phyloP scores from a whole-genome alignment of 2,797 vertebrate species.

The Smutsia temminckii region DNA sequence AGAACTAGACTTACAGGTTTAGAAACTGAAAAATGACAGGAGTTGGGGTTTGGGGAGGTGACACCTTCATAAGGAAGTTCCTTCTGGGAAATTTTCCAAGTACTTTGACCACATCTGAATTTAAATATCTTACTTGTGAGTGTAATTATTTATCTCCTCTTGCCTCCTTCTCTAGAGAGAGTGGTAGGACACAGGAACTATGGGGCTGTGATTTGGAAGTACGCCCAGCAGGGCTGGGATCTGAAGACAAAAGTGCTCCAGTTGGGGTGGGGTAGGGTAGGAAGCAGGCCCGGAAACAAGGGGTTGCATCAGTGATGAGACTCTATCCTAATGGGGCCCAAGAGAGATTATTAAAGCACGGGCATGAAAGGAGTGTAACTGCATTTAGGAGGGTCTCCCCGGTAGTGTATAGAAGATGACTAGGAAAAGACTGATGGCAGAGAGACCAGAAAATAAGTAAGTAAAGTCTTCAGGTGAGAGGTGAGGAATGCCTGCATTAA shows the following conservation, averaged over 20 bases:
- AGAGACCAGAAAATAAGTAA: neutral
- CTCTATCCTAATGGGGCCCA: rapidly evolving
- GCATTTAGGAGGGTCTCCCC: neutral
- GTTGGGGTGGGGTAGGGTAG: too few relatives aligned
- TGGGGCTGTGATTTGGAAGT: neutral
- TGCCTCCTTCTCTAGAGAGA: neutral
- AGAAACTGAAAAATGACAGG: neutral
- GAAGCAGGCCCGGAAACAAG: too few relatives aligned
- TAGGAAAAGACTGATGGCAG: neutral
- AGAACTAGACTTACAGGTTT: neutral
- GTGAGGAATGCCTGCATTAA: neutral
- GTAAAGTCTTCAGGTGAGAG: neutral
- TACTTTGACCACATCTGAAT: neutral
- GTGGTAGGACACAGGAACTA: rapidly evolving
- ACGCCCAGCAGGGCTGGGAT: neutral
- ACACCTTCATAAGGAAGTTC: neutral
- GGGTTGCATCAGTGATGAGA: neutral
- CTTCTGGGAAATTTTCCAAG: neutral
- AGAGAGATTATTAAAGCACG: too few relatives aligned
- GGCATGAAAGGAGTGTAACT: rapidly evolving
- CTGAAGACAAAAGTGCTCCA: neutral
- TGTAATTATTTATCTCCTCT: neutral
- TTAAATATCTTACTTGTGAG: neutral
- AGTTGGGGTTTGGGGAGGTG: neutral
- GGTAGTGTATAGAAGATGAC: neutral